These are phyloP conservation scores for Adrianichthys oophorus DNA, from an alignment of 2,797 vertebrate genomes.

Conservation along the genomic window DNA sequence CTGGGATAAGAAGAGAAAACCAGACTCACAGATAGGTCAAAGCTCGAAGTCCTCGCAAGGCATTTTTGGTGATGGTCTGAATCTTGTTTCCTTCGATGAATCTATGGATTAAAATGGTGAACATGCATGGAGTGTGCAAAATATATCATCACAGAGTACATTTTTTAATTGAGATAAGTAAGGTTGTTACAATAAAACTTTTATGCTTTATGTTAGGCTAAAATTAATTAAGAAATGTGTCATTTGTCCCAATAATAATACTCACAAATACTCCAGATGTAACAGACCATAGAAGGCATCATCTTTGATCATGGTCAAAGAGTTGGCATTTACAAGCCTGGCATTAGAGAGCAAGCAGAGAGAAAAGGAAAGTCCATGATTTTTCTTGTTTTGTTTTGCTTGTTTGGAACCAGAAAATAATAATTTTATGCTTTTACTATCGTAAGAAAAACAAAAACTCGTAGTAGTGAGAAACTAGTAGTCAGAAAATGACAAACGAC, in stretches of 20 bases:
- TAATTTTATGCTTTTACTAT: too few species aligned
- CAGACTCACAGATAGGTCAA: slow-evolving; percentile 95
- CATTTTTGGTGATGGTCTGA: slow-evolving; percentile 89
- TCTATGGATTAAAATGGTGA: slow-evolving; percentile 66
- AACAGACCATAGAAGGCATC: slow-evolving; percentile 95
- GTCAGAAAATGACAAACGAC: neutral
- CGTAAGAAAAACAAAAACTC: too few species aligned
- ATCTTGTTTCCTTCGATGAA: slow-evolving; percentile 98
- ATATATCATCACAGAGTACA: neutral
- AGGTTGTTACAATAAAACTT: neutral
- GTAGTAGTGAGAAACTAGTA: neutral
- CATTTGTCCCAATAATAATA: slow-evolving; percentile 37
- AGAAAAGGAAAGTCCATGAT: neutral
- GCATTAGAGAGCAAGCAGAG: neutral
- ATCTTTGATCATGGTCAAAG: slow-evolving; percentile 90
- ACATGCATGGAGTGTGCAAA: neutral
- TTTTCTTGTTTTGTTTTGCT: neutral
- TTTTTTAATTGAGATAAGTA: neutral
- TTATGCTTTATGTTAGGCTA: too few species aligned
- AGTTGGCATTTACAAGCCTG: slow-evolving; percentile 95
- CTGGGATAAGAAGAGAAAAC: neutral
- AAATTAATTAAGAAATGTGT: neutral
- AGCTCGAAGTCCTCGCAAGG: slow-evolving; percentile 91
- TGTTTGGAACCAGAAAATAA: neutral
- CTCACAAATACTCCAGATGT: slow-evolving; percentile 97